Conservation (phyloP, 2,113 vertebrate genomes). For the Rhinoderma darwinii region DNA sequence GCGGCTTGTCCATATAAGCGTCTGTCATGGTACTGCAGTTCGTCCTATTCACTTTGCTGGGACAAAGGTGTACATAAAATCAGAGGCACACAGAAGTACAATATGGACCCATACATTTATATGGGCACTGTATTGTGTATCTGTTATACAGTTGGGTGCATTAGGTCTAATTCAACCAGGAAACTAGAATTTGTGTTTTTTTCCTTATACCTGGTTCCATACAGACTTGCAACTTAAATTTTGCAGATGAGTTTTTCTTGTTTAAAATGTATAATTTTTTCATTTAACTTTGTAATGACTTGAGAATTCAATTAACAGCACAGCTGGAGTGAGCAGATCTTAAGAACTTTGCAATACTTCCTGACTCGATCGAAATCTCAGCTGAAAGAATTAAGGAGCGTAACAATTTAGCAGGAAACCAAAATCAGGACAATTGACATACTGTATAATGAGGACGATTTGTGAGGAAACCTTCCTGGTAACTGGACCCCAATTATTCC, state of each 20-base stretch:
- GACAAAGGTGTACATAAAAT: too few relatives aligned
- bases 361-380: conserved; percentile 42
- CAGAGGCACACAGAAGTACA: too few relatives aligned
- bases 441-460: conserved; percentile 9
- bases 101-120: too few relatives aligned
- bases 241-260: neutral
- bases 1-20: too few relatives aligned
- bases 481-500: conserved; percentile 1
- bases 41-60: too few relatives aligned
- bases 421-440: conserved; percentile 33
- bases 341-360: conserved; percentile 31
- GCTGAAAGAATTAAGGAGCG: conserved; percentile 29
- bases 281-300: conserved; percentile 33
- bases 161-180: too few relatives aligned
- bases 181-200: too few relatives aligned
- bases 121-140: too few relatives aligned
- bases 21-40: too few relatives aligned
- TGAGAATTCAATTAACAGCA: conserved; percentile 42
- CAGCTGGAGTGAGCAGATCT: conserved; percentile 36
- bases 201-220: neutral
- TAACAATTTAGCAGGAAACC: conserved; percentile 44
- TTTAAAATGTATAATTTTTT: neutral
- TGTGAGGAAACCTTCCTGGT: neutral
- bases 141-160: too few relatives aligned
- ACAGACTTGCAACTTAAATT: neutral